phyloP scores from a whole-genome alignment of 1,140 invertebrate genomes.

The Telenomus remus region DNA sequence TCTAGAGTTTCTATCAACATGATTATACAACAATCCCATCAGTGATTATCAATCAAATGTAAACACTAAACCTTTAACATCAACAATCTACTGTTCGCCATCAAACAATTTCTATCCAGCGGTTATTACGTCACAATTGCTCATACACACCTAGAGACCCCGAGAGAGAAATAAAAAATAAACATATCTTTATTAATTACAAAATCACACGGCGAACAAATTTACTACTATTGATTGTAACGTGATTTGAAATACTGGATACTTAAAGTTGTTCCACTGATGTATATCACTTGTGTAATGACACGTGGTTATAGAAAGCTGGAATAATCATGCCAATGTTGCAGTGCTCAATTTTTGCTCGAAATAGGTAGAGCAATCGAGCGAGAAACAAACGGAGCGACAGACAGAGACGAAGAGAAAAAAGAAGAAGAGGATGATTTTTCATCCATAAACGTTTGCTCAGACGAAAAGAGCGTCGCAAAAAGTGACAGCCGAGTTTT shows the following conservation, averaged over 20 bases:
- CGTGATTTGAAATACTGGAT: conserved; percentile 8
- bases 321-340: conserved; percentile 28
- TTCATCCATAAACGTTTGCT: too few species aligned
- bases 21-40: conserved; percentile 42
- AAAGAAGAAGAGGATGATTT: too few species aligned
- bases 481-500: too few species aligned
- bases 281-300: conserved; percentile 18
- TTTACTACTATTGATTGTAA: conserved; percentile 1
- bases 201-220: conserved; percentile 2
- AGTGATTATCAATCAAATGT: conserved; percentile 33
- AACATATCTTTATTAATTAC: conserved; percentile 25
- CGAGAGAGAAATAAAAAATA: conserved; percentile 8
- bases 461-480: too few species aligned
- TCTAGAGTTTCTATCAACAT: too few species aligned
- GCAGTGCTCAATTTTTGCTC: conserved; percentile 9
- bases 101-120: conserved; percentile 24
- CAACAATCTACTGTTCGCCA: conserved; percentile 43
- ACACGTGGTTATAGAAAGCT: conserved; percentile 24
- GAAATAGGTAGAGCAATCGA: conserved; percentile 18
- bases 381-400: too few species aligned
- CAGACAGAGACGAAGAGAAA: too few species aligned
- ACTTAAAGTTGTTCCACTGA: conserved; percentile 14
- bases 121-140: conserved; percentile 22
- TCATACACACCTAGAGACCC: conserved; percentile 7
- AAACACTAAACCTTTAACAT: conserved; percentile 27